Base-by-base conservation (phyloP, 2,113 vertebrate species). In the Pelecanus crispus region DNA sequence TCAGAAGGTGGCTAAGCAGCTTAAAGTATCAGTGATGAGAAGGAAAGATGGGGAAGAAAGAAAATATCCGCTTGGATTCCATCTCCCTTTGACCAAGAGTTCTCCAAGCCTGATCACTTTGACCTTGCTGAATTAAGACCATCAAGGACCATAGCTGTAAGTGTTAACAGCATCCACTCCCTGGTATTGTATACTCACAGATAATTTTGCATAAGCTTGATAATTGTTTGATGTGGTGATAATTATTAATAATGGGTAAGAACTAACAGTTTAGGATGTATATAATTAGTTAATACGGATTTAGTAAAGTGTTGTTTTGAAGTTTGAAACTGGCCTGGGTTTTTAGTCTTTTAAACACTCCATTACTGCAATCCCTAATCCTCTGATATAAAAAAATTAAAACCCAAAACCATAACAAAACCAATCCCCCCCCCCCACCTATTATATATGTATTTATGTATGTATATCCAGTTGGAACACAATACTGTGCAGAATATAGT, bases 61-160 rank as follows among this genome's bases (percentile, higher is more conserved):
- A 50, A 74, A 45, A 53, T 26, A 2, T 7, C 14, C 7, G 1
- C 14, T 47, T 75, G n/a, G 44, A 59, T 65, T 85, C 36, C n/a
- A 70, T 1, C 13, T 44, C 13, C 16, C 26, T 40, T 49, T 55
- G 28, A 71, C 61, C 42, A 68, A 42, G 28, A 58, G 15, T 8
- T 58, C 29, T 68, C 38, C 61, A n/a, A 40, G 17, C 24, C 59
- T 45, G 16, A 67, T 74, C 42, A 28, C 45, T 62, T 73, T 44
- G 44, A 71, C 16, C 13, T 18, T 34, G 7, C 4, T 34, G 22
- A n/a, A 38, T 66, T 44, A 61, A 67, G 15, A 31, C 61, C 36
- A 16, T 32, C 0, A 0, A 79, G 20, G 42, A 45, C 12, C 12
- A 28, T 3, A 56, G 49, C 61, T 79, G 10, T 20, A n/a, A 68